Evolutionary conservation across 2,888 invertebrate species (phyloP), one percentile per base, ranked within the genome.

Genomic region (Volucella inflata): DNA sequence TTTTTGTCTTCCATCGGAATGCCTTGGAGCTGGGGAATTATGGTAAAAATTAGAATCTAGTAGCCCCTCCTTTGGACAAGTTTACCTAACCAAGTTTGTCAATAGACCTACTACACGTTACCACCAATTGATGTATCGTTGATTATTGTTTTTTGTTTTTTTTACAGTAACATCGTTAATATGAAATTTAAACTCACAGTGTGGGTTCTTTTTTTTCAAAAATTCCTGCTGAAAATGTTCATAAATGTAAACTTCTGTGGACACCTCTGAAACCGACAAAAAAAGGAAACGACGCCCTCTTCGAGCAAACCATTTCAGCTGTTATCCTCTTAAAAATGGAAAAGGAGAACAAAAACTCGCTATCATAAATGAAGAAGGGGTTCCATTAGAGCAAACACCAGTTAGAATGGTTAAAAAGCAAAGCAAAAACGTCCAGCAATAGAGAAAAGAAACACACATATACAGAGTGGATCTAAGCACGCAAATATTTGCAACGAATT

Each of bases 401-500:
- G 21, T 30, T 12, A 11, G 48, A 14, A 42, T 30, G 16, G 12
- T 2, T 60, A 38, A 44, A 74, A 36, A 51, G 2, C 50, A 57
- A 8, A 36, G 40, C 17, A 40, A 59, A 48, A 38, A 30, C 3
- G 4, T 36, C 14, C 21, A 53, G 50, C 50, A 38, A 68, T 53
- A 40, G 71, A 9, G 51, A 36, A 10, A 42, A 9, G 14, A 46
- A 38, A 71, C 60, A 75, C 40, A 80, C 36, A 38, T 16, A 38
- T 16, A 38, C 46, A 70, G 6, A 8, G 36, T 40, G 48, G n/a
- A 42, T 40, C 42, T 30, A 59, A 60, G 30, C 62, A 75, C 60
- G 79, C 75, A 84, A 79, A 84, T 80, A 53, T 80, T 84, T 84
- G 79, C 68, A 11, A 46, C 79, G 68, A 79, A 65, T 75, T 84